Base-by-base conservation (phyloP, 2,113 vertebrate genomes). In the Anser cygnoides region DNA sequence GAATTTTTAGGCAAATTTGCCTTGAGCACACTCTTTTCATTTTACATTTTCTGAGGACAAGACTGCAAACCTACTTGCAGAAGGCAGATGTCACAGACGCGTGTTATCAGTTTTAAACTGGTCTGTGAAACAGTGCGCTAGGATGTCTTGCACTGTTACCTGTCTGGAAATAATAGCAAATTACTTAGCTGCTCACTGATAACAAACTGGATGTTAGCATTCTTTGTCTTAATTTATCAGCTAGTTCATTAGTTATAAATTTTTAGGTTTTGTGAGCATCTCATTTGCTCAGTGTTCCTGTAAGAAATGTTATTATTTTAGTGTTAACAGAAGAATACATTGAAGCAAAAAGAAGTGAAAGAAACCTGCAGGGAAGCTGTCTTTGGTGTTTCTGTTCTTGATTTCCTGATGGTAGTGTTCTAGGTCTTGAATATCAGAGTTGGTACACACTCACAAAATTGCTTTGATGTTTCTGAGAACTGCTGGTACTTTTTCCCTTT, bases 1-100 rank as follows among this genome's bases (percentile, higher is more conserved):
- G 86, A 91, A 73, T 91, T 96, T 93, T 95, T 79, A 87, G 91
- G 71, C 74, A 94, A 94, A 94, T 94, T 92, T 93, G 10, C 70
- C 95, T 92, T 82, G 62, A 93, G 79, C 44, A 37, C 15, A 23
- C n/a, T 73, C 46, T 93, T 89, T 82, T 31, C 75, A 49, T 78
- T 84, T 89, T 76, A 5, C 4, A 1, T 87, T 91, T 93, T 94
- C 70, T 87, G 54, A 76, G 5, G 11, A 68, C 72, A 39, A 79
- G 70, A 46, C 72, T 83, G 19, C n/a, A 83, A 92, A 33, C 10
- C 39, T 73, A 23, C 86, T 82, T 52, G 49, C 33, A 75, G 76
- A 90, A 93, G 23, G 61, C 44, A 87, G 92, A 75, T 94, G 68
- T 68, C 61, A 65, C 33, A 75, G 21, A 10, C 29, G 33, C 14